Base-by-base conservation (phyloP, 2,888 invertebrate species). In the Masnerella sp. region DNA sequence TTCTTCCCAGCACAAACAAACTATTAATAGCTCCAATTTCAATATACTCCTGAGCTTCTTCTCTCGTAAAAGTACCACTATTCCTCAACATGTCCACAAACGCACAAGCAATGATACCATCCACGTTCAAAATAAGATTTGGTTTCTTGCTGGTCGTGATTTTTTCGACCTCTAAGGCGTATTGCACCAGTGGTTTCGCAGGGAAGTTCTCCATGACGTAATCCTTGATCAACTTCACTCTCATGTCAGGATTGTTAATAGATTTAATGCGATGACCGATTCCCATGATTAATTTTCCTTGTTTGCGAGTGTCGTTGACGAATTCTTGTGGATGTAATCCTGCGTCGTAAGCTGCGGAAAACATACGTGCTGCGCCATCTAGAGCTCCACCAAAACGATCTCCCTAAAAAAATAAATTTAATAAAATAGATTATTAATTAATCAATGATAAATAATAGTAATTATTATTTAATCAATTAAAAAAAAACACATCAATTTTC, bases 131-230 rank as follows among this genome's bases (percentile, higher is more conserved):
- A 86, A 99, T 99, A 64, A 99, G 91, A 90, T 99, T 99, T n/a
- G 99, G 99, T 89, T 99, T 99, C 91, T 99, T 99, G 81, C 97
- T 94, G 1, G 98, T 99, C 14, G 99, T 99, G 84, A 99, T 97
- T 85, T 98, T 98, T 84, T 99, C 99, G 28, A 99, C 99, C 89
- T 98, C 97, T 8, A 98, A 89, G 0, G 99, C 99, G 88, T 98
- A 99, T 74, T 95, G 91, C 8, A 99, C 91, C n/a, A 99, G 90
- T 0, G 99, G 99, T 79, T 95, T 96, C 2, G 94, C 91, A 0
- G 98, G 98, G 91, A 98, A 98, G 85, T 96, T 93, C 65, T 96
- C 93, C 88, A 96, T 90, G 14, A 98, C 98, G 88, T 95, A 99
- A 81, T 98, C 96, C 85, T 98, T 98, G 79, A 99, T 93, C 77